These are phyloP conservation scores for Dryas iulia DNA, from an alignment of 1,140 invertebrate genomes.

Conservation along the genomic window DNA sequence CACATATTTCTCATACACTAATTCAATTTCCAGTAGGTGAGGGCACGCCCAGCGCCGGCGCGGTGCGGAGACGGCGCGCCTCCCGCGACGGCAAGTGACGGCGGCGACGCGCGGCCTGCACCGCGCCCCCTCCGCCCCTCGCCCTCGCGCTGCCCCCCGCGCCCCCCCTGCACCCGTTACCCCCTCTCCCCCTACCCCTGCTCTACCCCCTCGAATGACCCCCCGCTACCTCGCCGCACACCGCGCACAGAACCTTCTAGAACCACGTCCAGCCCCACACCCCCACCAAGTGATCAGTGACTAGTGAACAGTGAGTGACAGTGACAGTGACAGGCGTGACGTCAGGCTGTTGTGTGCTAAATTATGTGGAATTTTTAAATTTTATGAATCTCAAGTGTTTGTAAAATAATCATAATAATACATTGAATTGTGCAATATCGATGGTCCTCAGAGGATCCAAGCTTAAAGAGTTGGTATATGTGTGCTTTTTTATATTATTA, in stretches of 20 bases:
- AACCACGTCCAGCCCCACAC: not conserved
- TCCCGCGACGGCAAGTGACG: conserved; percentile 84
- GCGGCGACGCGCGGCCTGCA: conserved; percentile 77
- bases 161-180: conserved; percentile 28
- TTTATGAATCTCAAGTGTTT: conserved; percentile 54
- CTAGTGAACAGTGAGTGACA: not conserved
- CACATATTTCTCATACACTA: not conserved
- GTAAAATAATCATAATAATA: conserved; percentile 36
- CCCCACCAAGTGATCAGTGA: conserved; percentile 4
- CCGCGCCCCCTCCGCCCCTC: conserved; percentile 45
- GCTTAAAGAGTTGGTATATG: conserved; percentile 30
- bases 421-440: conserved; percentile 43
- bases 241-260: no score
- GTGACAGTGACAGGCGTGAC: not conserved
- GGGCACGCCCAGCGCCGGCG: conserved; percentile 49
- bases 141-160: conserved; percentile 39
- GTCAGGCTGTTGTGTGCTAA: not conserved
- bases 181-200: conserved; percentile 14
- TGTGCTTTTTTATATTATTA: conserved; percentile 26
- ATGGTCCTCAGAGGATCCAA: conserved; percentile 23
- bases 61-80: conserved; percentile 70
- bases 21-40: conserved; percentile 57
- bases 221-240: no score
- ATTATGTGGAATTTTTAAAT: conserved; percentile 30
- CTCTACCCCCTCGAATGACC: conserved; percentile 16